A percentile compares a stretch with the other conserved stretches of the same genome.
phyloP scores from a whole-genome alignment of 2,888 invertebrate genomes.

The Apodemia hepburni region DNA sequence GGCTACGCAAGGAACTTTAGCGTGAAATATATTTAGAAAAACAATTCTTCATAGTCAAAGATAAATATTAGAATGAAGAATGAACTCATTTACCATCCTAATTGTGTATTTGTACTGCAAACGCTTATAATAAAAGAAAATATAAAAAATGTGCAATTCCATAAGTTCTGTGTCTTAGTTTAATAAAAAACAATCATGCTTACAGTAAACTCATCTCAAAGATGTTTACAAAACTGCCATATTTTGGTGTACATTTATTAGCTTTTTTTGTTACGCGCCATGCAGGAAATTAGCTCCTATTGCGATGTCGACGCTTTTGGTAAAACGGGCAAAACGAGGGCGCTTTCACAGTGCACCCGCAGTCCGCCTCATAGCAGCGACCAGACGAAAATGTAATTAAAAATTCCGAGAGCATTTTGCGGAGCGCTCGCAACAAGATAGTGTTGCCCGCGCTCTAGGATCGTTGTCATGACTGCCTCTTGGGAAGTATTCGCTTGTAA shows the following conservation, averaged over 20 bases:
- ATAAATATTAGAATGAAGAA: too few species aligned
- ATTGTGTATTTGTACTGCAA: too few species aligned
- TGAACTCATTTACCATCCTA: too few species aligned
- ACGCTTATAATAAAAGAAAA: neutral
- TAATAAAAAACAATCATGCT: neutral
- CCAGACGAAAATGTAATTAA: slow-evolving; percentile 80
- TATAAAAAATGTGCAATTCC: neutral
- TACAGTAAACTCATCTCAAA: neutral
- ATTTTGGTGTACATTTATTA: slow-evolving; percentile 54
- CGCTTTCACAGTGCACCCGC: slow-evolving; percentile 61
- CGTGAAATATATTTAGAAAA: too few species aligned
- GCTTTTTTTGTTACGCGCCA: slow-evolving; percentile 68
- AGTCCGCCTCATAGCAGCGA: slow-evolving; percentile 66
- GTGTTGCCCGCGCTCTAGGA: slow-evolving; percentile 66
- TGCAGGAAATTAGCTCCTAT: slow-evolving; percentile 80
- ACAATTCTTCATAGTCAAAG: too few species aligned
- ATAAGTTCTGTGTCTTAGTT: neutral
- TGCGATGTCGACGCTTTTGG: slow-evolving; percentile 78
- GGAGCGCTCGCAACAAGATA: slow-evolving; percentile 75
- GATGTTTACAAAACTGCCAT: slow-evolving; percentile 40
- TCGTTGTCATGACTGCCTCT: slow-evolving; percentile 73
- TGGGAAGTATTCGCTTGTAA: slow-evolving; percentile 73
- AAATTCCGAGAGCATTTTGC: slow-evolving; percentile 79
- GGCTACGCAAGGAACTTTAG: too few species aligned
- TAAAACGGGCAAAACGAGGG: slow-evolving; percentile 74